phyloP scores from a whole-genome alignment of 2,113 vertebrate genomes.

The Semicossyphus pulcher region DNA sequence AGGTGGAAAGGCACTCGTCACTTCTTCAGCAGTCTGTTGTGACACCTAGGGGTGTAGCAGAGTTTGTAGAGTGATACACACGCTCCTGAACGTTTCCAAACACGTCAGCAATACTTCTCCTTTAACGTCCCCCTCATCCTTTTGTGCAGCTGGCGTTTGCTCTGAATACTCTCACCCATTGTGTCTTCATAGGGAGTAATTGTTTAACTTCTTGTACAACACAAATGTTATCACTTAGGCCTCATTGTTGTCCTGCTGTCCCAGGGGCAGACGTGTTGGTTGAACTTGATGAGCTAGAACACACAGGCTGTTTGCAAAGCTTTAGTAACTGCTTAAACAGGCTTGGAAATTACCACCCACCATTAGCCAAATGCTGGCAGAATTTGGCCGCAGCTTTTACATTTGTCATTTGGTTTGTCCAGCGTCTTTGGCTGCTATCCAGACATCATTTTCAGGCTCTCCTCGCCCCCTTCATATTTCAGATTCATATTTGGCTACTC shows the following conservation, averaged over 20 bases:
- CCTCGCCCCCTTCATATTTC: neutral
- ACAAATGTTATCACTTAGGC: constrained; percentile 24
- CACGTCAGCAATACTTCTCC: constrained; percentile 18
- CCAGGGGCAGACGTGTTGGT: constrained; percentile 11
- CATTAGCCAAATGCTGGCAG: constrained; percentile 31
- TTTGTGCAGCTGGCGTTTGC: constrained; percentile 9
- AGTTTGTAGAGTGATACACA: constrained; percentile 12
- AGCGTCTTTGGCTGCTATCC: neutral
- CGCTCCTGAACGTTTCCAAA: neutral
- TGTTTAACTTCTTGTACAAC: constrained; percentile 12
- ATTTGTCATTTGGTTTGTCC: constrained; percentile 17
- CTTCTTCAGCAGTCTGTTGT: no score
- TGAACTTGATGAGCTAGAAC: constrained; percentile 47
- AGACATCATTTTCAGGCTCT: neutral
- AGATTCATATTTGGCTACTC: constrained; percentile 2
- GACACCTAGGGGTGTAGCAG: no score
- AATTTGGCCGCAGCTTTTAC: constrained; percentile 32
- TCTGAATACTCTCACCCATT: neutral
- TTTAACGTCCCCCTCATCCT: neutral
- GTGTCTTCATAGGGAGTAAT: constrained; percentile 1
- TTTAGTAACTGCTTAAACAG: constrained; percentile 49
- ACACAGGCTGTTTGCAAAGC: constrained; percentile 48
- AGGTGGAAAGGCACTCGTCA: neutral
- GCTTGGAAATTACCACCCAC: constrained; percentile 24
- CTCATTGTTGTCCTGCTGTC: neutral